phyloP scores from a whole-genome alignment of 2,113 vertebrate genomes.

The Dipodomys stephensi region DNA sequence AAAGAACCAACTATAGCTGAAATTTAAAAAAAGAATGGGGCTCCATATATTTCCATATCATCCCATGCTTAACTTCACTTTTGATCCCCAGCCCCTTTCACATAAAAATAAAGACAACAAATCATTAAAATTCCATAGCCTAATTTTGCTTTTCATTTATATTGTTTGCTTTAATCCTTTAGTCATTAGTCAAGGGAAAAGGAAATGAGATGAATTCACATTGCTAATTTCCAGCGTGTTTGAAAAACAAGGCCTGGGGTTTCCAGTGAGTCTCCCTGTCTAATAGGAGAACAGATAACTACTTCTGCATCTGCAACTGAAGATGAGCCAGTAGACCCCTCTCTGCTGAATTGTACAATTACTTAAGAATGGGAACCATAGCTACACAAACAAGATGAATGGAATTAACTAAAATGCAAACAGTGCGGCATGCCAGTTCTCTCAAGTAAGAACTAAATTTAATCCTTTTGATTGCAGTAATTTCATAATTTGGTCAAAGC shows the following conservation, averaged over 20 bases:
- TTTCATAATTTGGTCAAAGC: constrained; percentile 9
- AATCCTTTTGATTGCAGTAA: neutral
- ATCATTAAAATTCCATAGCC: constrained; percentile 43
- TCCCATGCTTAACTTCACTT: constrained; percentile 62
- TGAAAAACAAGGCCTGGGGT: neutral
- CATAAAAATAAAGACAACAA: constrained; percentile 56
- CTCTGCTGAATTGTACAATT: constrained; percentile 56
- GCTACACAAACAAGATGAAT: constrained; percentile 62
- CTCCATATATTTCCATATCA: constrained; percentile 35
- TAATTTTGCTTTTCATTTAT: constrained; percentile 66
- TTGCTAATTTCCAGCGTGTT: constrained; percentile 36
- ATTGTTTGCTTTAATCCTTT: constrained; percentile 33
- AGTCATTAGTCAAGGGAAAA: constrained; percentile 61
- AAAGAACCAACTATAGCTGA: neutral
- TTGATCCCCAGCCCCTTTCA: neutral
- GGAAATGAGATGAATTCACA: constrained; percentile 41
- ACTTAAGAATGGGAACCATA: constrained; percentile 54
- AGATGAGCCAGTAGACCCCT: constrained; percentile 2
- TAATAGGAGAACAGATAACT: constrained; percentile 36
- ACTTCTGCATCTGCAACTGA: neutral
- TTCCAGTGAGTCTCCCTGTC: neutral
- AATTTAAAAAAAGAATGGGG: neutral
- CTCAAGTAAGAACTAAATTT: constrained; percentile 4
- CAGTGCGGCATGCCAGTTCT: constrained; percentile 45
- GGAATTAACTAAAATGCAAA: constrained; percentile 19